A percentile compares a stretch with the other conserved stretches of the same genome.
phyloP scores from a whole-genome alignment of 2,797 vertebrate species.

The Megalops cyprinoides region DNA sequence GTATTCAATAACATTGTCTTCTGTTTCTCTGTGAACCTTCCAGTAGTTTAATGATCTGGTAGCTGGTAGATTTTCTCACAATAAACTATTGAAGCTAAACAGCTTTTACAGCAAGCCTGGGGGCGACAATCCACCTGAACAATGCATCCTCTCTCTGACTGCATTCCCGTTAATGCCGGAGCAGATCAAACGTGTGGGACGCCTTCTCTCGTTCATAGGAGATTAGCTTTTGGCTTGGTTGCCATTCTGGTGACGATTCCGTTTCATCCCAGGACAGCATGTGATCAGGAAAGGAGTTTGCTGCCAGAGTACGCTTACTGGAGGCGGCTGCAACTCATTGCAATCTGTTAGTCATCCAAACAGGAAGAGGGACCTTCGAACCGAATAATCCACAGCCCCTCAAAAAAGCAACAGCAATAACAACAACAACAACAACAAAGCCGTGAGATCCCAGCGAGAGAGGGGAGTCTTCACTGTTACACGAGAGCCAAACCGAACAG shows the following conservation, averaged over 20 bases:
- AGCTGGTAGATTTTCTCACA: conserved; percentile 31
- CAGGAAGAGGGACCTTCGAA: too few species aligned
- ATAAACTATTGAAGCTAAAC: conserved; percentile 33
- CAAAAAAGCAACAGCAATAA: too few species aligned
- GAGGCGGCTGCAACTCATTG: not conserved
- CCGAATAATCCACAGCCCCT: too few species aligned
- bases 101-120: conserved; percentile 37
- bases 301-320: not conserved
- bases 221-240: too few species aligned
- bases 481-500: too few species aligned
- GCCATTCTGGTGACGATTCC: too few species aligned
- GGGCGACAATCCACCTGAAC: conserved; percentile 34
- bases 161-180: conserved; percentile 14
- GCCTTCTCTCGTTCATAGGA: not conserved
- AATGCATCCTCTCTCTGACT: conserved; percentile 29
- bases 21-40: conserved; percentile 12
- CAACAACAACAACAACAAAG: too few species aligned
- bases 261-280: not conserved
- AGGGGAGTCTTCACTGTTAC: too few species aligned
- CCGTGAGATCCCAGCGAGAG: too few species aligned
- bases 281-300: not conserved
- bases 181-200: not conserved
- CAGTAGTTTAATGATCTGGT: conserved; percentile 39
- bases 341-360: not conserved
- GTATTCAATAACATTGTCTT: not conserved